Conservation (phyloP, 2,113 vertebrate species). For the Stercorarius parasiticus region DNA sequence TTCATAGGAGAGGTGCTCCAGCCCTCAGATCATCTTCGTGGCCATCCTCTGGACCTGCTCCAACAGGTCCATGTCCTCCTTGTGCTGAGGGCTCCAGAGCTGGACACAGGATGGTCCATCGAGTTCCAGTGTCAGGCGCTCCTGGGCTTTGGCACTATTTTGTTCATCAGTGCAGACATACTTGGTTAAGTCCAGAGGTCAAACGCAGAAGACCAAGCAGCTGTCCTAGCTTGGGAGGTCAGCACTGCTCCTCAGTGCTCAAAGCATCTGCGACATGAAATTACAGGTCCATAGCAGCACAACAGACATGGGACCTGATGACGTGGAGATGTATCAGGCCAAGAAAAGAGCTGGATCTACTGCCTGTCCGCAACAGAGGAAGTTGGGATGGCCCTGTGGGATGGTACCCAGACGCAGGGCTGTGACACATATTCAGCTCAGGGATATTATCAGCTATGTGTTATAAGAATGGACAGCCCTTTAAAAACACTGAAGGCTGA, state of each 20-base stretch:
- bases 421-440: background rate
- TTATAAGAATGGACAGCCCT: background rate
- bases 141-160: background rate
- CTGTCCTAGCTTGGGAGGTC: background rate
- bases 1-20: too few species aligned
- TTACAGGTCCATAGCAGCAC: background rate
- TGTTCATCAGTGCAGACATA: background rate
- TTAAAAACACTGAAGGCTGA: background rate
- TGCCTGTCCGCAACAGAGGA: background rate
- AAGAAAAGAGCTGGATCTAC: background rate
- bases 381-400: background rate
- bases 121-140: background rate
- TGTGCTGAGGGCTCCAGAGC: too few species aligned
- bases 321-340: background rate
- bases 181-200: background rate
- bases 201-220: background rate
- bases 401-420: background rate
- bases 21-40: too few species aligned
- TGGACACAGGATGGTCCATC: accelerated
- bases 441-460: background rate
- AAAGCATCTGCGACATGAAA: background rate
- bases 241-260: background rate
- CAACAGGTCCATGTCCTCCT: too few species aligned
- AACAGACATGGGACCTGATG: background rate
- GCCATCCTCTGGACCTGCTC: too few species aligned